phyloP scores from a whole-genome alignment of 1,140 invertebrate species.

The Pseudomyrmex pallidus region DNA sequence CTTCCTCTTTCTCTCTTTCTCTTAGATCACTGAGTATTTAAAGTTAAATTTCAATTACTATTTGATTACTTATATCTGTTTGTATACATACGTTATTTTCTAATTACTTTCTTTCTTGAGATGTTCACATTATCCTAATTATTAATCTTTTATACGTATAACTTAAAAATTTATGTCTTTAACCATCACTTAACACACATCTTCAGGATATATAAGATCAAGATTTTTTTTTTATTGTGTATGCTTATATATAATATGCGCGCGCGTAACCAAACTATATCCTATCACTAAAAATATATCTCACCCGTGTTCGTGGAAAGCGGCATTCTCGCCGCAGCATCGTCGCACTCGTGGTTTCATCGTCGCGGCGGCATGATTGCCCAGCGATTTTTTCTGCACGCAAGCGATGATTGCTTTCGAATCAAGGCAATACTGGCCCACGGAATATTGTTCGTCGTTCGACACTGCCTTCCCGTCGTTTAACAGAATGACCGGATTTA shows the following conservation, averaged over 20 bases:
- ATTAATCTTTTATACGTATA: too few relatives aligned
- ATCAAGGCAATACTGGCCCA: slow-evolving; percentile 87
- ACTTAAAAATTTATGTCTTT: too few relatives aligned
- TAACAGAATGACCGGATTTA: slow-evolving; percentile 84
- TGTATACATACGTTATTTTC: too few relatives aligned
- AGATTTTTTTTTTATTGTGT: too few relatives aligned
- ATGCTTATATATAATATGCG: too few relatives aligned
- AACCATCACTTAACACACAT: too few relatives aligned
- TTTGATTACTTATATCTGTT: too few relatives aligned
- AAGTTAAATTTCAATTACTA: too few relatives aligned
- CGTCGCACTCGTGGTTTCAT: slow-evolving; percentile 83
- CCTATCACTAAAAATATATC: slow-evolving; percentile 62
- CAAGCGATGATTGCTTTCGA: slow-evolving; percentile 85
- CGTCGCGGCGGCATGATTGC: slow-evolving; percentile 79
- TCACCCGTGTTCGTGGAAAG: slow-evolving; percentile 86
- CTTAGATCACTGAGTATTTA: too few relatives aligned
- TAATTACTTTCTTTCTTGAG: too few relatives aligned
- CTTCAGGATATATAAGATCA: too few relatives aligned
- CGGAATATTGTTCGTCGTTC: slow-evolving; percentile 81
- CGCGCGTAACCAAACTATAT: background rate
- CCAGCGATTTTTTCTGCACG: slow-evolving; percentile 77
- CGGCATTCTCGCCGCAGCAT: slow-evolving; percentile 87
- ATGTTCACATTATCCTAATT: too few relatives aligned
- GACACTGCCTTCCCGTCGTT: slow-evolving; percentile 86
- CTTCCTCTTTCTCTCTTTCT: background rate